These are phyloP conservation scores for Holacanthella duospinosa DNA, from an alignment of 2,888 invertebrate genomes.

Conservation along the genomic window DNA sequence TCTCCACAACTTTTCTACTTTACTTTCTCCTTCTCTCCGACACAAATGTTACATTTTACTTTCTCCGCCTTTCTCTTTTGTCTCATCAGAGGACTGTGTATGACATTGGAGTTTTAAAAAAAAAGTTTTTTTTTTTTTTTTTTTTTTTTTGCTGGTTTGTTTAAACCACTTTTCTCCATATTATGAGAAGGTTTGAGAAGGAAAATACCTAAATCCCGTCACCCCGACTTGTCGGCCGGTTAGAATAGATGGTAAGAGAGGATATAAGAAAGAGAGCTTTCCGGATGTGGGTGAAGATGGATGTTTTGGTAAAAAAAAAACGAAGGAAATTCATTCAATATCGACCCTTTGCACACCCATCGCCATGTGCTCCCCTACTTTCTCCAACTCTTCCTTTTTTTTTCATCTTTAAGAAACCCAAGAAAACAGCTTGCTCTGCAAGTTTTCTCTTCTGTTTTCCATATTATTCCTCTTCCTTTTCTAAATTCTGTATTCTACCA, in stretches of 20 bases:
- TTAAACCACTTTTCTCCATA: no score
- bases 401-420: no score
- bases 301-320: background rate
- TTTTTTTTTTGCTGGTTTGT: no score
- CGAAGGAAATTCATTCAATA: slow-evolving; percentile 14
- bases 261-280: background rate
- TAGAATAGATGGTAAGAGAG: background rate
- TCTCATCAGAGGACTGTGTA: background rate
- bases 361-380: background rate
- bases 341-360: slow-evolving; percentile 10
- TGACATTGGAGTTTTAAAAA: background rate
- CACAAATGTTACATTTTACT: background rate
- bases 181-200: background rate
- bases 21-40: background rate
- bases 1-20: background rate
- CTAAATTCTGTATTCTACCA: background rate
- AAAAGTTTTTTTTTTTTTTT: no score
- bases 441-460: slow-evolving; percentile 8
- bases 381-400: background rate
- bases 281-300: background rate
- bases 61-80: background rate
- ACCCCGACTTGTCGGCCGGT: background rate
- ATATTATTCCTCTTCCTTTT: background rate
- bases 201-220: background rate
- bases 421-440: slow-evolving; percentile 8